Base-by-base conservation (phyloP, 2,113 vertebrate species). In the Rhinopithecus roxellana region DNA sequence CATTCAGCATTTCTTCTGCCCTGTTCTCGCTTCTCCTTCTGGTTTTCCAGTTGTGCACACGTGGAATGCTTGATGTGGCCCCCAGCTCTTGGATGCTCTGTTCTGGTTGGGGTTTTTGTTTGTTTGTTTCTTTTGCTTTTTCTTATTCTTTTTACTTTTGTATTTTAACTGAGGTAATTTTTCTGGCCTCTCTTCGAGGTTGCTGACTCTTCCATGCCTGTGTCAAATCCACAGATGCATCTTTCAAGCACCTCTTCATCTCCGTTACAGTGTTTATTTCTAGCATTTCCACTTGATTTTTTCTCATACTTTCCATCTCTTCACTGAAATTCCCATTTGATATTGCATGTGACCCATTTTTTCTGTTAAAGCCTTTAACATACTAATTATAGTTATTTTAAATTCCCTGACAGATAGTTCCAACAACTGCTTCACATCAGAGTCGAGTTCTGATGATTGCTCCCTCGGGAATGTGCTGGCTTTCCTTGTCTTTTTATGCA, bases 1-100 rank as follows among this genome's bases (percentile, higher is more conserved):
- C 23, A 10, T 88, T 22, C 4, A 3, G 23, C 32, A 12, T 57
- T 30, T 88, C 17, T 38, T 74, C 35, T 23, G 3, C 7, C 23
- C 1, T 1, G 1, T 22, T 5, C 64, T 27, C 22, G 20, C 22
- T 25, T 13, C 32, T 38, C 18, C 6, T 50, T 35, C 50, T 10
- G 32, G 7, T 7, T 17, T 23, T 32, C 32, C 25, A 3, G 0
- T 1, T 8, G 6, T 38, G 43, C 0, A 0, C 1, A 4, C 48
- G 55, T 27, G 48, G 30, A 7, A 40, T 6, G 18, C 48, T 45
- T 16, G 3, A 13, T 16, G 4, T 20, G 4, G 77, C 32, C 55
- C 27, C 50, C 20, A 43, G 69, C 11, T 22, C 85, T n/a, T 27
- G 8, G 1, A 55, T 8, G 16, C 8, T 20, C 32, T 27, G 16